Evolutionary conservation across 2,797 vertebrate genomes (phyloP), one percentile per base, ranked within the genome.

Genomic region (Pelobates cultripes): DNA sequence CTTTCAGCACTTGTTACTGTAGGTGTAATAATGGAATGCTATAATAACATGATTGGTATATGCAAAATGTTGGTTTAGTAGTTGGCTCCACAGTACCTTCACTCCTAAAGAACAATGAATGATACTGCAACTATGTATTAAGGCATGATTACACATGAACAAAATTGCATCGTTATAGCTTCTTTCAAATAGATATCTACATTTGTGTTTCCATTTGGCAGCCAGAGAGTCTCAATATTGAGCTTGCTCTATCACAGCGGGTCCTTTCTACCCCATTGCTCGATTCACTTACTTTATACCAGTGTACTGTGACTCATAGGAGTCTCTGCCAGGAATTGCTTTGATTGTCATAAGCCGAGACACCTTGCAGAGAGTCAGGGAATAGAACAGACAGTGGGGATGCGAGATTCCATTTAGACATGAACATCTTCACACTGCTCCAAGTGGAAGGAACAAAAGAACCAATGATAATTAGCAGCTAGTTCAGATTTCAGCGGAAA

Each of bases 301-400:
- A 60, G 53, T 13, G 60, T 51, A 40, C 81, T 43, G 51, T 44
- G 70, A 70, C 60, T 41, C 75, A 42, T 70, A 57, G n/a, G 53
- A 69, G 51, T 28, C 51, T 10, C 15, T 68, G 81, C 51, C 40
- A 70, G 53, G 64, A 68, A 43, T 60, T 7, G 15, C 81, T 78
- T 73, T 82, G 81, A 82, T 82, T 82, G 75, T 63, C 61, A 61
- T 69, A 66, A 83, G 76, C 42, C 73, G 71, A 78, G 76, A 83
- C 70, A 74, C 81, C 75, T 74, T 41, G 53, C 55, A 60, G 76
- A 72, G 70, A 78, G 76, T 41, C 53, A 15, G 43, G 70, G 75
- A 78, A 78, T 78, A 64, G 42, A 74, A 42, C 61, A 74, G 81
- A 78, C 63, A 6, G 70, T 68, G 70, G 81, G 81, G 61, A 51